Base-by-base conservation (phyloP, 2,113 vertebrate species). In the Sinosuthora webbiana region DNA sequence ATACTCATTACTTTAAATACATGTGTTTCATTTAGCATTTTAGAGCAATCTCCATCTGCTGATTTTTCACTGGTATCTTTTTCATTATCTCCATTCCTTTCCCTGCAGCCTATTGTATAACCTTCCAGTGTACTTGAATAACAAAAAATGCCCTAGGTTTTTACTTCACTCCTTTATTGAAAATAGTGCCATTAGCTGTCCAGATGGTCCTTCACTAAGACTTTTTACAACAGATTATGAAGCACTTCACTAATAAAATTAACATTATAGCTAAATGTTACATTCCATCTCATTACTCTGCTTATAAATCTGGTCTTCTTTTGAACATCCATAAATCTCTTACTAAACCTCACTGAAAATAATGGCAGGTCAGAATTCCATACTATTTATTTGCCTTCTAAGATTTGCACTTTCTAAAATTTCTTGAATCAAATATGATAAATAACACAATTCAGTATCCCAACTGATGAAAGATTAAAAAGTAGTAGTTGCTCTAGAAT, bases 1-100 rank as follows among this genome's bases (percentile, higher is more conserved):
- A 88, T 81, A 39, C 68, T 86, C 67, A 86, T 95, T 91, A 90
- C 39, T 91, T 95, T 83, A 95, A 94, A 83, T 93, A 90, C 31
- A 27, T 37, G 47, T 52, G 60, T 63, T 93, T 96, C 87, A 96
- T 88, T 95, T 90, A 60, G 27, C 47, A 49, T 92, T 95, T 92
- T 90, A 88, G 41, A 90, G 44, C 47, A 86, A 86, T 8, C 11
- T 90, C 18, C 56, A 65, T 67, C 47, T 94, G 68, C 64, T 67
- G 18, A 62, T 77, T 93, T 90, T 93, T 91, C 79, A 78, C 31
- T 64, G 44, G 7, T 74, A 37, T 70, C 33, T 60, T 83, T 91
- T 93, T 88, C 71, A 83, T 50, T 83, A 31, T 59, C 67, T 87
- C 22, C 60, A 86, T 81, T 37, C 16, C 23, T 70, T 87, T 80